Evolutionary conservation across 2,113 vertebrate genomes (phyloP), one percentile per base, ranked within the genome.

Genomic region (Equus quagga): DNA sequence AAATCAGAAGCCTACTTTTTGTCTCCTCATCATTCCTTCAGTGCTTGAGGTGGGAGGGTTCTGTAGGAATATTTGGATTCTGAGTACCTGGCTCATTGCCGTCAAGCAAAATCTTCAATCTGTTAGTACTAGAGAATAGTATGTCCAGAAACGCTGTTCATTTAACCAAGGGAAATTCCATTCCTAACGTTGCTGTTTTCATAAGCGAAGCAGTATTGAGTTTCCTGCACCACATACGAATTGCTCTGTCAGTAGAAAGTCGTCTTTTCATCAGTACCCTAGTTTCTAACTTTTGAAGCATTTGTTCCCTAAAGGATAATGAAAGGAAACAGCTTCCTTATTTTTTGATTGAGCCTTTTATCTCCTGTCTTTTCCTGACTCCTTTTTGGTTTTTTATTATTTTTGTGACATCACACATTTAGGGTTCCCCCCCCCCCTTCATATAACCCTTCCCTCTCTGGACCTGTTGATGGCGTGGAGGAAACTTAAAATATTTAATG

Each of bases 151-250:
- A 73, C 62, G 49, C 64, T 65, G 54, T 88, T 96, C 41, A 15
- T 67, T 67, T 89, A 88, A 86, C 62, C 69, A 91, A 60, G 91
- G 94, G 88, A 97, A 87, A 83, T 97, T 70, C 76, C 54, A 58
- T 94, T 87, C 31, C 23, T 64, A 41, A 67, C 56, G 46, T 70
- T 24, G 9, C 88, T 94, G 64, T 79, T 91, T 87, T 90, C 83
- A 44, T 64, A 84, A 91, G 60, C 87, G 46, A 18, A 12, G 41
- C 49, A 31, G 33, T 76, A 7, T n/a, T 65, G 78, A 56, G 64
- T 70, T 78, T 92, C 26, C 54, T 94, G 54, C 2, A 11, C 26
- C 60, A 41, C 33, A 33, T n/a, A 88, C 64, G 46, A 79, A 95
- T 49, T 73, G 33, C 70, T 91, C 83, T 24, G 70, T 94, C 83